Evolutionary conservation across 2,113 vertebrate species (phyloP), one percentile per base, ranked within the genome.

Genomic region (Penelope pileata): DNA sequence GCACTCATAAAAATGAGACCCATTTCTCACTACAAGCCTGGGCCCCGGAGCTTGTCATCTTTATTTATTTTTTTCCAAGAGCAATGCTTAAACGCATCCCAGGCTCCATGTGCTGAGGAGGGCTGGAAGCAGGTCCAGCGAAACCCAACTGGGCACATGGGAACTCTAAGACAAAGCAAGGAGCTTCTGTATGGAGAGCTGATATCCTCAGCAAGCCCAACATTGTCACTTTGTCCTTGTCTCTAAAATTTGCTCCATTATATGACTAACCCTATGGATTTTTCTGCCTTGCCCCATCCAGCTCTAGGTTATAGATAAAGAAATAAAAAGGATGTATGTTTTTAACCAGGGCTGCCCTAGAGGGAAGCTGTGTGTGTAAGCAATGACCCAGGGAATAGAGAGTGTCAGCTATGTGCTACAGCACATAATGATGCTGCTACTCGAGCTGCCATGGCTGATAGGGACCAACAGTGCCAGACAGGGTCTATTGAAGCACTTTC

Each of bases 1-100:
- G 90, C 93, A 63, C 90, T 94, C 75, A 59, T 79, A 73, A 66
- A 95, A 95, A 97, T 91, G 67, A 96, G 90, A 91, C 74, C 18
- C 67, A 95, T 96, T 97, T 67, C 94, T 95, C 94, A 96, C 18
- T 0, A 0, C 42, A 3, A 50, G 54, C 54, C 59, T 5, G 15
- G 38, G 54, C 70, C 63, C 34, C 0, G 0, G 22, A 54, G 23
- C 42, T 59, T 95, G 95, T 94, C 84, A 74, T 83, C 69, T 89
- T 56, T 21, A 6, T 32, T 54, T n/a, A 34, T 34, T n/a, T 16
- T 40, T 73, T 56, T 86, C 14, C 78, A 50, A 66, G 50, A 73
- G 50, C 34, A 80, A 74, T 74, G 30, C 23, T 89, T 85, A 83
- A 90, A 89, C 1, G 10, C 63, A 83, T 86, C 29, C 59, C 54